Percentiles rank a stretch among this genome's conserved stretches.
phyloP scores from a whole-genome alignment of 1,140 invertebrate species.

The Chelonus insularis region DNA sequence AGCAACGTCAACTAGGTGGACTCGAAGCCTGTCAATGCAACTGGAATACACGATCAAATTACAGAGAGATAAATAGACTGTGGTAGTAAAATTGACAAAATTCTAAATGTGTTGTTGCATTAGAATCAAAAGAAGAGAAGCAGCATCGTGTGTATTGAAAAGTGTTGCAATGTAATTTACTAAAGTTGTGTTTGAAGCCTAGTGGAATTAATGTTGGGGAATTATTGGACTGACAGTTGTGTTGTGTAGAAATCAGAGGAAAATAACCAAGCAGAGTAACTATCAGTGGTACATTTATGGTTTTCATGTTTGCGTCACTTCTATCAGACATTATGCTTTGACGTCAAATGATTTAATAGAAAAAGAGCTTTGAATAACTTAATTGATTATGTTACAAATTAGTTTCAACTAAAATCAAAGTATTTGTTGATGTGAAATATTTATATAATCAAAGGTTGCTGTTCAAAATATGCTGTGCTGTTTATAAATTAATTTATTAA shows the following conservation, averaged over 20 bases:
- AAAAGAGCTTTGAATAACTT: too few species aligned
- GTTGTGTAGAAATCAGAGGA: too few species aligned
- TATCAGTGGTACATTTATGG: too few species aligned
- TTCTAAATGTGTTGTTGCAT: conserved; percentile 19
- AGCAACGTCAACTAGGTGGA: conserved; percentile 27
- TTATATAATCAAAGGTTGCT: background rate
- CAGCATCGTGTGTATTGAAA: background rate
- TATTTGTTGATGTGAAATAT: background rate
- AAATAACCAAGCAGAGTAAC: too few species aligned
- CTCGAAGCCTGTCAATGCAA: conserved; percentile 20
- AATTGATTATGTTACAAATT: background rate
- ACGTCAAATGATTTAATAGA: too few species aligned
- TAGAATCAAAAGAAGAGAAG: conserved; percentile 17
- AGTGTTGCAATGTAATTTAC: background rate
- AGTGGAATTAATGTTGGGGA: too few species aligned
- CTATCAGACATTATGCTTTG: too few species aligned
- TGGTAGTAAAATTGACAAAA: conserved; percentile 24
- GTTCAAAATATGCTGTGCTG: background rate
- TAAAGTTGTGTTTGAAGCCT: background rate
- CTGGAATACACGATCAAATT: conserved; percentile 26
- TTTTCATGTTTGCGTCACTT: too few species aligned
- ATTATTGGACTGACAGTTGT: too few species aligned
- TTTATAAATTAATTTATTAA: background rate
- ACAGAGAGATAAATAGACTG: conserved; percentile 29
- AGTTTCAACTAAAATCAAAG: background rate